These are phyloP conservation scores for Eonycteris spelaea DNA, from an alignment of 2,113 vertebrate genomes.

Conservation along the genomic window DNA sequence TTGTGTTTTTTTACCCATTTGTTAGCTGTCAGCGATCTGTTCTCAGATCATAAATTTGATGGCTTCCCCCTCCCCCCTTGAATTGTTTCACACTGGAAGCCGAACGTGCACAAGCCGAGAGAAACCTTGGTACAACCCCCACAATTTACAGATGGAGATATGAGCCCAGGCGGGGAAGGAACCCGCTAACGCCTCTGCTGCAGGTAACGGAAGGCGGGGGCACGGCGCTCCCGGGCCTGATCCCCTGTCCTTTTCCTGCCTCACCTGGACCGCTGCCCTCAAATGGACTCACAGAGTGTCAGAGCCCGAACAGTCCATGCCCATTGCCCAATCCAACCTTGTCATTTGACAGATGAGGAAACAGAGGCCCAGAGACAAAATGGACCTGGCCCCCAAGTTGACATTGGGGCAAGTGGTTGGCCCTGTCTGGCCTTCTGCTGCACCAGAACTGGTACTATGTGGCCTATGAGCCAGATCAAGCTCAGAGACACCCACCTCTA, in stretches of 20 bases:
- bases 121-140: background rate
- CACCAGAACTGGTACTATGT: background rate
- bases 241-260: background rate
- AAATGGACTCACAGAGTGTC: background rate
- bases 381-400: background rate
- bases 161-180: background rate
- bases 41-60: constrained; percentile 64
- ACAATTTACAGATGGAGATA: background rate
- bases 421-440: background rate
- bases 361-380: background rate
- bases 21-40: constrained; percentile 68
- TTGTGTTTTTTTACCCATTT: background rate
- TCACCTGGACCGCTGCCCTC: background rate
- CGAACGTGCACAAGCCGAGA: background rate
- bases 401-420: background rate
- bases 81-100: constrained; percentile 31
- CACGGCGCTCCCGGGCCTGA: accelerated
- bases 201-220: background rate
- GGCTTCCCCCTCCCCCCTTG: constrained; percentile 31
- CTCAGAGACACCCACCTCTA: background rate
- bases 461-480: background rate
- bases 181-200: accelerated
- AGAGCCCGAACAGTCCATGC: background rate
- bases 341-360: background rate
- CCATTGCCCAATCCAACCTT: background rate